These are phyloP conservation scores for Podarcis siculus DNA, from an alignment of 2,797 vertebrate species.

Conservation along the genomic window DNA sequence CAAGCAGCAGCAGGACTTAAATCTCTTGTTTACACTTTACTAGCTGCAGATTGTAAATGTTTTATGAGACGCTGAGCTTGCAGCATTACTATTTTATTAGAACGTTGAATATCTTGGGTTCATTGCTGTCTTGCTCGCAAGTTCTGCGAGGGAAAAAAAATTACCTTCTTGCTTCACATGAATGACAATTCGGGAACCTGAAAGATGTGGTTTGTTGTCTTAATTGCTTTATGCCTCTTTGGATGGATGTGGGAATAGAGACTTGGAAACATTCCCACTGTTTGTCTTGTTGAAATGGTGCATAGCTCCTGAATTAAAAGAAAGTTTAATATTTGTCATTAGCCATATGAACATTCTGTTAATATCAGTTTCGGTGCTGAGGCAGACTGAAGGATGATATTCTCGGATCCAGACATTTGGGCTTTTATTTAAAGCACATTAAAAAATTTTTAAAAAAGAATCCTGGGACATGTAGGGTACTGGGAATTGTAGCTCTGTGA, in stretches of 20 bases:
- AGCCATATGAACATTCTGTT: not conserved
- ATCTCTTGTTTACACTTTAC: slow-evolving; percentile 78
- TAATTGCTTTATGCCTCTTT: slow-evolving; percentile 38
- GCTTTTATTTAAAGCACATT: too few relatives aligned
- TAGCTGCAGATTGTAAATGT: slow-evolving; percentile 80
- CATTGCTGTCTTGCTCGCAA: slow-evolving; percentile 69
- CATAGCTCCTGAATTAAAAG: slow-evolving; percentile 47
- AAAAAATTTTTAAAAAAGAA: too few relatives aligned
- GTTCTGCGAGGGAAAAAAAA: slow-evolving; percentile 71
- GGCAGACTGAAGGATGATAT: not conserved
- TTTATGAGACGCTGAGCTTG: slow-evolving; percentile 82
- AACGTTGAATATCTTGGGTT: slow-evolving; percentile 72
- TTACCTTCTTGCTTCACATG: slow-evolving; percentile 62
- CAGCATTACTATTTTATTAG: slow-evolving; percentile 85
- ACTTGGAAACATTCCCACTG: slow-evolving; percentile 52
- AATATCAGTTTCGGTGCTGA: slow-evolving; percentile 21
- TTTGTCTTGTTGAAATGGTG: slow-evolving; percentile 33
- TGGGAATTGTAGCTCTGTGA: too few relatives aligned
- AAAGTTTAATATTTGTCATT: not conserved
- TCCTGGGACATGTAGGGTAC: too few relatives aligned
- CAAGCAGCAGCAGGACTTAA: slow-evolving; percentile 69
- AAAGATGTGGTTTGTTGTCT: slow-evolving; percentile 50
- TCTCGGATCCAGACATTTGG: not conserved
- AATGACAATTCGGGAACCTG: slow-evolving; percentile 62
- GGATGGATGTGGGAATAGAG: slow-evolving; percentile 8